Evolutionary conservation across 2,888 invertebrate species (phyloP), one percentile per base, ranked within the genome.

Genomic region (Cheilosia scutellata): DNA sequence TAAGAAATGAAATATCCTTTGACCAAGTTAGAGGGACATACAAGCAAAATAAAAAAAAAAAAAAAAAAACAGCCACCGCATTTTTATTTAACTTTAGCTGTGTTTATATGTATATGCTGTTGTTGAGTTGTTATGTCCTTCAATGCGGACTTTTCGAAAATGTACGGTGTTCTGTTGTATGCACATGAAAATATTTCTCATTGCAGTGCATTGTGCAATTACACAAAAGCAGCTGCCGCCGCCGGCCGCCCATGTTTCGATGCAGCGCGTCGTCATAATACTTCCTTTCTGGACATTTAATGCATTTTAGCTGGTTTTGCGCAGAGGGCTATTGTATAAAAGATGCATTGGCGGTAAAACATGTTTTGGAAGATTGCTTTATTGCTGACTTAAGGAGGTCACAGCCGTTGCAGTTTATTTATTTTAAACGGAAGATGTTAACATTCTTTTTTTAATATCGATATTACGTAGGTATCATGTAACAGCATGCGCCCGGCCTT

Each of bases 131-230:
- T 40, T 40, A 20, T 31, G 42, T 71, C 31, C 29, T 71, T 9
- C 40, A 40, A 42, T 55, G 47, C 37, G 37, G 27, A 37, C 11
- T 16, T 62, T 68, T 29, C 3, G 3, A 11, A 44, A 16, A 6
- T 31, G 7, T 47, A 62, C 60, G 44, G 47, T 53, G n/a, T 71
- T 20, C 37, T 37, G 37, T 16, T 63, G 55, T 49, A 65, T 79
- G 65, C 78, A 72, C 31, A 78, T 25, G 25, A 1, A 49, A 31
- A 31, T 55, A 58, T 42, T 62, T 68, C 60, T 62, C 60, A 74
- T 57, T 80, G 55, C 55, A 63, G 42, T 82, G 82, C 82, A 82
- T 82, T 75, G 68, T 75, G 80, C 62, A 80, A 66, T 55, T 66
- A 66, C 62, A 44, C 40, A 60, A 57, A 70, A 75, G 75, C 80